Base-by-base conservation (phyloP, 2,113 vertebrate species). In the Mystacornis crossleyi region DNA sequence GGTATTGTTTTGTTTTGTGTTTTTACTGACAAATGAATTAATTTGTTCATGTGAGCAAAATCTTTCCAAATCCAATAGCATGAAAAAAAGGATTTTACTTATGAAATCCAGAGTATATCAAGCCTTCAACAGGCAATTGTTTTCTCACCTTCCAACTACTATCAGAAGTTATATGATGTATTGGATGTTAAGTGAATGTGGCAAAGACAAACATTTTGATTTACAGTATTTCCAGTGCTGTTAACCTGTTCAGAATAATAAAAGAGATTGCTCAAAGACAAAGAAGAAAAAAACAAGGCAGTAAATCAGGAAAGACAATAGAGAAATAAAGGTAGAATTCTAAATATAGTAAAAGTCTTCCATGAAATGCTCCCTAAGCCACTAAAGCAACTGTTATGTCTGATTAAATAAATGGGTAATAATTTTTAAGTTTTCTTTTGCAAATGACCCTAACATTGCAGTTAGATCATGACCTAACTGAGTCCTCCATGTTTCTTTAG, bases 161-260 rank as follows among this genome's bases (percentile, higher is more conserved):
- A 53, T 53, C 67, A 91, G 33, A 80, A 72, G 1, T 48, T 75
- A 93, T 72, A 67, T 47, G 28, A 54, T 21, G 33, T 54, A 80
- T 57, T 54, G 91, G 48, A 55, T 70, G 11, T 58, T 58, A 86
- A 95, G 24, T 42, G 36, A 86, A 75, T 67, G 28, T 79, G 42
- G 11, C 48, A 78, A 64, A 94, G 40, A 78, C 14, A 86, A 91
- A 65, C 8, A 47, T 72, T 94, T 60, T 74, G n/a, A 75, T 81
- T 91, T 78, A 69, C 18, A 72, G 36, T 47, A 65, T 85, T 84
- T 81, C 31, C 26, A 42, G 10, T 34, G 28, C 12, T 71, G 9
- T 48, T 66, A 64, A 21, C 33, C 18, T 86, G 51, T 67, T 71
- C 73, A 67, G 69, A 72, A 87, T 60, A 84, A 47, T 5, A 53